These are phyloP conservation scores for Chromobotia macracanthus DNA, from an alignment of 2,797 vertebrate genomes.

Conservation along the genomic window DNA sequence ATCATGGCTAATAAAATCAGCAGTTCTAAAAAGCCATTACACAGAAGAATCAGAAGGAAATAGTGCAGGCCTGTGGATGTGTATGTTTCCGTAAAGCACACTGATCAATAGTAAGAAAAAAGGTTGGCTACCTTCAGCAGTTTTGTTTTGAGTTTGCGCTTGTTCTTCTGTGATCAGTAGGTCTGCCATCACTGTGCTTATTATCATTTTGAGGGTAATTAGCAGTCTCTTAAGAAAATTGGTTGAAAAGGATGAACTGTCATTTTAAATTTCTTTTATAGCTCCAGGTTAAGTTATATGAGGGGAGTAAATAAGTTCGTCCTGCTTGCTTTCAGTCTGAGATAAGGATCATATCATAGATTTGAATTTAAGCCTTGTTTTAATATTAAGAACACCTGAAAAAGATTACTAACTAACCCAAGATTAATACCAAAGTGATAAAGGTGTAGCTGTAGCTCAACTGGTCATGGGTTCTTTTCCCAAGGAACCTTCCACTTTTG, in stretches of 20 bases:
- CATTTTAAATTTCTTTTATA: neutral
- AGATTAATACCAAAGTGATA: neutral
- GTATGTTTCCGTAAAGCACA: neutral
- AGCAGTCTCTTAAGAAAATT: neutral
- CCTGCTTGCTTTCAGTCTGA: neutral
- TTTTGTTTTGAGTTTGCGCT: neutral
- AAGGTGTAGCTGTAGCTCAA: neutral
- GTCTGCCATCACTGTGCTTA: neutral
- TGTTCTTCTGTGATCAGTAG: neutral
- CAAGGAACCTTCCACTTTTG: too few species aligned
- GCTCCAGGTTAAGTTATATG: neutral
- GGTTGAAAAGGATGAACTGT: neutral
- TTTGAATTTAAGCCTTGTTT: neutral
- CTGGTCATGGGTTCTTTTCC: too few species aligned
- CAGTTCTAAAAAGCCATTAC: conserved; percentile 35
- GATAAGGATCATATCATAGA: too few species aligned
- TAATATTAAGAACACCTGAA: neutral
- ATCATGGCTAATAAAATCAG: conserved; percentile 33
- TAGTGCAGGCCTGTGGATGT: conserved; percentile 9
- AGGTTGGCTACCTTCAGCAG: neutral
- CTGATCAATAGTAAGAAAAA: conserved; percentile 6
- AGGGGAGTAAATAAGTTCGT: neutral
- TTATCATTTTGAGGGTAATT: neutral
- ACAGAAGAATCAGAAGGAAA: conserved; percentile 17
- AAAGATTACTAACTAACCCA: neutral